Conservation (phyloP, 2,113 vertebrate genomes). For the Callipepla squamata region DNA sequence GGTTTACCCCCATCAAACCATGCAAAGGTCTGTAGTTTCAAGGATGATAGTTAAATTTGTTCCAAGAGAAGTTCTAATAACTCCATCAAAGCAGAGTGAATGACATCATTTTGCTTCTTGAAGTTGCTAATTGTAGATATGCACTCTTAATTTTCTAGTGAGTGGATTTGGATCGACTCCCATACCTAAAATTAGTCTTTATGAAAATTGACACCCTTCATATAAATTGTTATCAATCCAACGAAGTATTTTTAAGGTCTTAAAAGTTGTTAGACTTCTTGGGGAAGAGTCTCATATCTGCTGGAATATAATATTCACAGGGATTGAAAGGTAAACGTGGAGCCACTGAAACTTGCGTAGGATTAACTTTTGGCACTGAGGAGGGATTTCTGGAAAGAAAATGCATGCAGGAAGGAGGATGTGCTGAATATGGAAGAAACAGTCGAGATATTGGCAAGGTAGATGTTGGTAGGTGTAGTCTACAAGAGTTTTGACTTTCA, state of each 20-base stretch:
- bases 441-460: neutral
- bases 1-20: neutral
- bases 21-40: neutral
- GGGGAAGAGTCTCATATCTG: neutral
- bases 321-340: neutral
- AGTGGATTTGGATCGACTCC: neutral
- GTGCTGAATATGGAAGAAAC: neutral
- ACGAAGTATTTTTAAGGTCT: neutral
- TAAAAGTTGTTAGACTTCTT: neutral
- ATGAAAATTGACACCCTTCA: neutral
- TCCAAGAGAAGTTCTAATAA: neutral
- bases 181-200: neutral
- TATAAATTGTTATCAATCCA: neutral
- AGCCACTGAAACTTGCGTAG: neutral
- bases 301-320: rapidly evolving
- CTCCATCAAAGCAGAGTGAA: neutral
- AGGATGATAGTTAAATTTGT: neutral
- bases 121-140: neutral
- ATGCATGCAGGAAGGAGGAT: neutral
- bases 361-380: neutral
- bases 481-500: neutral
- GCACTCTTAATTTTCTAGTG: neutral
- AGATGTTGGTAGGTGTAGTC: neutral
- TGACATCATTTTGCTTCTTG: neutral
- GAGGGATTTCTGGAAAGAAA: neutral